Conservation (phyloP, 2,797 vertebrate genomes). For the Aldrovandia affinis region DNA sequence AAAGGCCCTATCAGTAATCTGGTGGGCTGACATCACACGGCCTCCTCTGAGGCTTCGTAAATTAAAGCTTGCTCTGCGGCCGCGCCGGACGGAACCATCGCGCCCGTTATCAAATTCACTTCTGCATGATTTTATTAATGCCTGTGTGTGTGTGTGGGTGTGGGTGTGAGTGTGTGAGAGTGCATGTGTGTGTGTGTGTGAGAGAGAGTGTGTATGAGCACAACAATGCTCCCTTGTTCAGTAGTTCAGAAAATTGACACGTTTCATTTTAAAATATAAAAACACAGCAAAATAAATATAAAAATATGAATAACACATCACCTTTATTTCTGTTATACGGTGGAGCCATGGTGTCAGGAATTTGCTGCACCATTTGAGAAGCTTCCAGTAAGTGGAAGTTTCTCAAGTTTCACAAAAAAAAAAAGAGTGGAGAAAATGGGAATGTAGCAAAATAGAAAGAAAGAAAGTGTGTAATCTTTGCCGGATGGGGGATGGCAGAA, state of each 20-base stretch:
- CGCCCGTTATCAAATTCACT: neutral
- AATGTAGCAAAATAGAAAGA: neutral
- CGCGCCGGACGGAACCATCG: neutral
- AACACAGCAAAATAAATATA: neutral
- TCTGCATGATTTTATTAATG: neutral
- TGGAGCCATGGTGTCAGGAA: neutral
- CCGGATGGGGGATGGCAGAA: neutral
- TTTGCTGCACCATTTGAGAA: neutral
- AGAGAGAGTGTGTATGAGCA: conserved; percentile 4
- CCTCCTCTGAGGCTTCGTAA: conserved; percentile 19
- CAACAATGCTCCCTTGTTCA: conserved; percentile 28
- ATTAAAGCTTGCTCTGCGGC: neutral
- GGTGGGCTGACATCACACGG: conserved; percentile 14
- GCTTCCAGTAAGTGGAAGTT: neutral
- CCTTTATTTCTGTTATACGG: neutral
- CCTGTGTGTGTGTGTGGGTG: neutral
- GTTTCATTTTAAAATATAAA: neutral
- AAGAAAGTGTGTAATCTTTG: neutral
- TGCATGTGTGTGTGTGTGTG: neutral
- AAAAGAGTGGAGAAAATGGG: neutral
- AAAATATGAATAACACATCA: neutral
- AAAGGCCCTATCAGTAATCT: conserved; percentile 47
- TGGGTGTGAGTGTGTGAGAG: neutral
- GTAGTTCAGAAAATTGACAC: neutral
- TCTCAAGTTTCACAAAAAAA: neutral